Evolutionary conservation across 2,888 invertebrate species (phyloP), one percentile per base, ranked within the genome.

Genomic region (Rhagium mordax): DNA sequence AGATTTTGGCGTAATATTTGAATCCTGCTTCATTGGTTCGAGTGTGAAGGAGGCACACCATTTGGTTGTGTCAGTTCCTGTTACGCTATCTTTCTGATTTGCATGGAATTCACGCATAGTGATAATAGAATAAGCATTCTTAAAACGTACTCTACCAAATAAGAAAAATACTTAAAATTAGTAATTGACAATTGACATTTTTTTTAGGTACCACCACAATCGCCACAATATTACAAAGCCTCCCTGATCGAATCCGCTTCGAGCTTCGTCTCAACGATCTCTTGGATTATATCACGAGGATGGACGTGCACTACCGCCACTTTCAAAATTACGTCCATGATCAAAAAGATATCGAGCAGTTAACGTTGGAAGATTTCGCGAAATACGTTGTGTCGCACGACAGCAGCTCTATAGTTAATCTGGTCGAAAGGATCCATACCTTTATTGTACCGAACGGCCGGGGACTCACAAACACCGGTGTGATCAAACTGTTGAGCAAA

Each of bases 341-440:
- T 8, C 72, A 80, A 5, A 79, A 83, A 10, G 76, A 80, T 33
- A 87, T 92, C 78, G 94, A 95, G 84, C 85, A 88, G 76, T 88
- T 89, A 72, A 95, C 95, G 5, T 83, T 95, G 77, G 89, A 93
- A 82, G 91, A 92, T 82, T 95, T 95, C 83, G 94, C 95, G 0
- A 89, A 89, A 77, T 91, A 91, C 87, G 92, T 92, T 51, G 92
- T 94, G 1, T 92, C 94, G 0, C 93, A 93, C 79, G 91, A 91
- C 80, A 88, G 91, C 0, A 89, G 90, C 55, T 93, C 94, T 2
- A 88, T 95, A 68, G 90, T 91, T 29, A 91, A 91, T 74, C 83
- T 94, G 21, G 85, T 95, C 80, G 93, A 93, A 83, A 89, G 91
- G 7, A 89, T 95, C 47, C 93, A 94, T 84, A 87, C 90, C 4